A percentile compares a stretch with the other conserved stretches of the same genome.
phyloP scores from a whole-genome alignment of 1,140 invertebrate species.

The Drosophila sulfurigaster region DNA sequence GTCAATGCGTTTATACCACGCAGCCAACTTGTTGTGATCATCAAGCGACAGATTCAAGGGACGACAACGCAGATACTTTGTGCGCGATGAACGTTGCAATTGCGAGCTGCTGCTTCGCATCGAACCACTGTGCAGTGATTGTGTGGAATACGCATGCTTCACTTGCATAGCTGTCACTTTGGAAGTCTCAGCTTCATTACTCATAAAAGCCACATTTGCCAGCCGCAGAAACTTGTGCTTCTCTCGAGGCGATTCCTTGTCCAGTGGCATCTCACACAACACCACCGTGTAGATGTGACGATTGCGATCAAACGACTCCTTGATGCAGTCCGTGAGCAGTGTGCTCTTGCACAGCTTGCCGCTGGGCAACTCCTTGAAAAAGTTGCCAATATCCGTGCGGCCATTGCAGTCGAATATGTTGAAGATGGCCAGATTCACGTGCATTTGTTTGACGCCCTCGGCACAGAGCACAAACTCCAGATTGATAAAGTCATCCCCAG shows the following conservation, averaged over 20 bases:
- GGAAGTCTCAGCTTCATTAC: neutral
- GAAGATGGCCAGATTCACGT: conserved; percentile 49
- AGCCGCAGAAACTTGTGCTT: conserved; percentile 57
- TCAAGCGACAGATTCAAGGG: conserved; percentile 35
- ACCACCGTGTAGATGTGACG: conserved; percentile 39
- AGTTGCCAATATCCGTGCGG: conserved; percentile 54
- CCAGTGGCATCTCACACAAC: conserved; percentile 62
- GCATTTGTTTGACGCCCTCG: neutral
- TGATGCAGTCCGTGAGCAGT: conserved; percentile 64
- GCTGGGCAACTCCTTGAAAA: conserved; percentile 46
- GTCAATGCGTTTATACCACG: conserved; percentile 70
- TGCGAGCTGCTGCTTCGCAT: conserved; percentile 1
- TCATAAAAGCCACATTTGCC: conserved; percentile 48
- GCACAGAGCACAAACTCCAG: conserved; percentile 55
- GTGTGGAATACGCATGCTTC: neutral
- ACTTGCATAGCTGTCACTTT: neutral
- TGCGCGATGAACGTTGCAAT: neutral
- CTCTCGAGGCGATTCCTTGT: conserved; percentile 22
- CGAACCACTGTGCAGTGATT: neutral
- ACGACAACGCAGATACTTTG: neutral
- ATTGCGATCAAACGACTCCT: conserved; percentile 61
- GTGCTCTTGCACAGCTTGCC: conserved; percentile 31
- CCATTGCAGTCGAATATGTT: conserved; percentile 54
- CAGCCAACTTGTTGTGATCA: conserved; percentile 52
- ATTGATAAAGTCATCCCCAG: conserved; percentile 68